Conservation (phyloP, 2,888 invertebrate species). For the Clostera curtula region DNA sequence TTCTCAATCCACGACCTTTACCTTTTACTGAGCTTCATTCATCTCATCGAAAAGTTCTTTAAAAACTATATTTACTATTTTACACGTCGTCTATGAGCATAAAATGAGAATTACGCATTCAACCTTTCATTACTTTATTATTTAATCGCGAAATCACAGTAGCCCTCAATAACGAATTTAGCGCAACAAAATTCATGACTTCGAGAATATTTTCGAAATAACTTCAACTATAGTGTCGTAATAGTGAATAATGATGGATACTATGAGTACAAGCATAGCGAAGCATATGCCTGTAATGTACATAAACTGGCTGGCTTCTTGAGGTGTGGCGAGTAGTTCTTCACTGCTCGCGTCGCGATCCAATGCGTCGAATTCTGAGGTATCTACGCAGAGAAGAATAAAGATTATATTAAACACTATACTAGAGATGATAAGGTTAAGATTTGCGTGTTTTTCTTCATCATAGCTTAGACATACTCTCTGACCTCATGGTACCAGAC, state of each 20-base stretch:
- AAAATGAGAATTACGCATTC: too few species aligned
- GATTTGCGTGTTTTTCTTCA: too few species aligned
- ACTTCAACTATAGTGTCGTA: slow-evolving; percentile 48
- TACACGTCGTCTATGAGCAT: too few species aligned
- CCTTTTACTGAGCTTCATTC: too few species aligned
- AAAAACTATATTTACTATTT: slow-evolving; percentile 5
- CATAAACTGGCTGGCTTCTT: slow-evolving; percentile 76
- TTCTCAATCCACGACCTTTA: too few species aligned
- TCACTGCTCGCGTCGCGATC: slow-evolving; percentile 69
- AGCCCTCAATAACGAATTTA: too few species aligned
- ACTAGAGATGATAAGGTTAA: too few species aligned
- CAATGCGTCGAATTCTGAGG: slow-evolving; percentile 65
- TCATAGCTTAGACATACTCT: too few species aligned
- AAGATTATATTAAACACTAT: not conserved
- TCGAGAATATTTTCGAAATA: slow-evolving; percentile 39
- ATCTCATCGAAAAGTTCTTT: too few species aligned
- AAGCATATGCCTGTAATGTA: slow-evolving; percentile 76
- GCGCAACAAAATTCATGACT: slow-evolving; percentile 30
- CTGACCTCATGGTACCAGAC: too few species aligned
- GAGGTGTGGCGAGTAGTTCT: slow-evolving; percentile 66
- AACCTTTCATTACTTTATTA: too few species aligned
- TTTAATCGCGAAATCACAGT: too few species aligned
- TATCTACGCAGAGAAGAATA: slow-evolving; percentile 35
- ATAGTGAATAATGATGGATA: slow-evolving; percentile 78
- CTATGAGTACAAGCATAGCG: slow-evolving; percentile 76